phyloP scores from a whole-genome alignment of 1,140 invertebrate genomes.

The Lepidurus arcticus region DNA sequence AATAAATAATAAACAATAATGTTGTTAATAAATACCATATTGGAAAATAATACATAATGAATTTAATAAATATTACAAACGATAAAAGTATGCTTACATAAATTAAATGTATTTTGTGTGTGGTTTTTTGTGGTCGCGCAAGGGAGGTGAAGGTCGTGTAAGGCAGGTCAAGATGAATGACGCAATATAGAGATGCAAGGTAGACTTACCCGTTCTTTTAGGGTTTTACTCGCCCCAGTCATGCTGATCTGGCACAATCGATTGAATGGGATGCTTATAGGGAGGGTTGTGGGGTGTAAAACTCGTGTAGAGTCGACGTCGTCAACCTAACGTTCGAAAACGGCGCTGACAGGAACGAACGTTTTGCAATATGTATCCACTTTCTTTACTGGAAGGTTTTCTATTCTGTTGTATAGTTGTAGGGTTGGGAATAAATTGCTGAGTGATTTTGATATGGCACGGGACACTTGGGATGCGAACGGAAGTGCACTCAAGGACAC shows the following conservation, averaged over 20 bases:
- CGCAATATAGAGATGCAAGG: neutral
- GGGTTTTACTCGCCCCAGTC: constrained; percentile 1
- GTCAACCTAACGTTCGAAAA: neutral
- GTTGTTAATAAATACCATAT: too few relatives aligned
- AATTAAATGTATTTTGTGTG: too few relatives aligned
- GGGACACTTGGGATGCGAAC: too few relatives aligned
- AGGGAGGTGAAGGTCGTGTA: too few relatives aligned
- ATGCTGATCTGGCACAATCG: constrained; percentile 14
- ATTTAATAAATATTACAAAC: too few relatives aligned
- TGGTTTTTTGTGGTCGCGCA: too few relatives aligned
- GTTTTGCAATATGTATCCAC: neutral
- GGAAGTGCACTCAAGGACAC: too few relatives aligned
- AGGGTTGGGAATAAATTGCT: too few relatives aligned
- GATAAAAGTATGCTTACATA: too few relatives aligned
- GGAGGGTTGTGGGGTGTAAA: neutral
- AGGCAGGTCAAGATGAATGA: neutral
- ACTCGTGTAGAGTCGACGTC: neutral
- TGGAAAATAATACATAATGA: too few relatives aligned
- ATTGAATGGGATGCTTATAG: neutral
- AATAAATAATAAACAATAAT: too few relatives aligned
- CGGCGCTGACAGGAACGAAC: neutral
- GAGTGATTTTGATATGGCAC: too few relatives aligned
- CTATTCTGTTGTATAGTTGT: neutral
- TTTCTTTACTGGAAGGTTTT: neutral
- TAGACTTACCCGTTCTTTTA: neutral